Percentiles rank a stretch among this genome's conserved stretches.
Conservation (phyloP, 2,888 invertebrate species). For the Cheilosia pagana region DNA sequence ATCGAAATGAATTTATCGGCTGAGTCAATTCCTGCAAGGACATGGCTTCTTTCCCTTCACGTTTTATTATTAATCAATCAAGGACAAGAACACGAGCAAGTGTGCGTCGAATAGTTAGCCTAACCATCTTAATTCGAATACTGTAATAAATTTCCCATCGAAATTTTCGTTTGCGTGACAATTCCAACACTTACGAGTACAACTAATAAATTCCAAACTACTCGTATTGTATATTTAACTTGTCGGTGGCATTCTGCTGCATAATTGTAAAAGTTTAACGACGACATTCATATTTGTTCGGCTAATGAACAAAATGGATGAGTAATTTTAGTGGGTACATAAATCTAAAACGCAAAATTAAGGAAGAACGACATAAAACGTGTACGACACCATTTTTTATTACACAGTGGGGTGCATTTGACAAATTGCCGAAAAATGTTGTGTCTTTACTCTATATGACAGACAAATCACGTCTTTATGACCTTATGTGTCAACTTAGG, state of each 20-base stretch:
- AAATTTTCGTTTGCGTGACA: slow-evolving; percentile 58
- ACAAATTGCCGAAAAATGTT: no score
- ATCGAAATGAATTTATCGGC: slow-evolving; percentile 12
- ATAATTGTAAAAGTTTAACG: slow-evolving; percentile 9
- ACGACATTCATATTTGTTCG: neutral
- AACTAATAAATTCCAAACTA: slow-evolving; percentile 45
- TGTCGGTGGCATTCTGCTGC: neutral
- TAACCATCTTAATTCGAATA: slow-evolving; percentile 43
- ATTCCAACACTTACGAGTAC: slow-evolving; percentile 28
- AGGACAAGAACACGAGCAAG: slow-evolving; percentile 1
- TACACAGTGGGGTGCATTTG: no score
- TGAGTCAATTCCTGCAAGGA: slow-evolving; percentile 27
- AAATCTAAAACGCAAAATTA: neutral
- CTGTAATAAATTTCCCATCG: slow-evolving; percentile 45
- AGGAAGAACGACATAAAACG: neutral
- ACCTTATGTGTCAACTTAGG: no score
- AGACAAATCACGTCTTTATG: no score
- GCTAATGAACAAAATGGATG: slow-evolving; percentile 1
- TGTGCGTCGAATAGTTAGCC: slow-evolving; percentile 31
- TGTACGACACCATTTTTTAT: no score
- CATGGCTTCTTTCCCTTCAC: slow-evolving; percentile 3
- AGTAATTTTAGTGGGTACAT: neutral
- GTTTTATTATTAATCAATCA: slow-evolving; percentile 53
- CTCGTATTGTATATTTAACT: neutral
- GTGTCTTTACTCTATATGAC: no score